Evolutionary conservation across 1,140 invertebrate genomes (phyloP).

Genomic region (Liolophura sinensis): DNA sequence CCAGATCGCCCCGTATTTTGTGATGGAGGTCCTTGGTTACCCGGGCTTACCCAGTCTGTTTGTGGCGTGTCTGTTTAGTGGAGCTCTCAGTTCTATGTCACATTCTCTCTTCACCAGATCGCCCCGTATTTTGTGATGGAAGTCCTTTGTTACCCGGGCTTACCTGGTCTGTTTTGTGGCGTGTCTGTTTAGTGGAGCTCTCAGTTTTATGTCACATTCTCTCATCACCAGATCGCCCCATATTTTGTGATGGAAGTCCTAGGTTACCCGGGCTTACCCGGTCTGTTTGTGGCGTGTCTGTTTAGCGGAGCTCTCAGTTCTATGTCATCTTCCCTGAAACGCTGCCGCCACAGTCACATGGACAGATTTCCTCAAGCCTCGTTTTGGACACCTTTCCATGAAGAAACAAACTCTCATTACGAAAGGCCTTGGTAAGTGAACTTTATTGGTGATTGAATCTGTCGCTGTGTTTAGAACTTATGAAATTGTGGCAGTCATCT

Average conservation of each 20-base stretch:
- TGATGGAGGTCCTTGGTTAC: constrained; percentile 47
- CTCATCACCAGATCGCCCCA: constrained; percentile 21
- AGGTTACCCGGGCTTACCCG: constrained; percentile 39
- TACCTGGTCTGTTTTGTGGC: constrained; percentile 49
- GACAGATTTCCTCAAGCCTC: constrained; percentile 77
- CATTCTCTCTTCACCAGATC: constrained; percentile 10
- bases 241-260: constrained; percentile 32
- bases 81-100: constrained; percentile 33
- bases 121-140: constrained; percentile 31
- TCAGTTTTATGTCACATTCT: constrained; percentile 4
- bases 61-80: constrained; percentile 55
- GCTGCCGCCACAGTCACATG: constrained; percentile 85
- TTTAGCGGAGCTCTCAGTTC: constrained; percentile 67
- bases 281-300: constrained; percentile 44
- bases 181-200: constrained; percentile 40
- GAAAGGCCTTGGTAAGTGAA: constrained; percentile 5
- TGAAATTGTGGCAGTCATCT: too few species aligned
- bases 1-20: constrained; percentile 49
- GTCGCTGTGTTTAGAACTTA: too few species aligned
- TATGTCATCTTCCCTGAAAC: constrained; percentile 87
- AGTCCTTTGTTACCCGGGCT: constrained; percentile 33
- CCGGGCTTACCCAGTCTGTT: constrained; percentile 57
- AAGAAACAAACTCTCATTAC: constrained; percentile 4
- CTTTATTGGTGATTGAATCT: too few species aligned
- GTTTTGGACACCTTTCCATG: not conserved